These are phyloP conservation scores for human DNA, from an alignment of 2,113 vertebrate species.

Conservation along the genomic window DNA sequence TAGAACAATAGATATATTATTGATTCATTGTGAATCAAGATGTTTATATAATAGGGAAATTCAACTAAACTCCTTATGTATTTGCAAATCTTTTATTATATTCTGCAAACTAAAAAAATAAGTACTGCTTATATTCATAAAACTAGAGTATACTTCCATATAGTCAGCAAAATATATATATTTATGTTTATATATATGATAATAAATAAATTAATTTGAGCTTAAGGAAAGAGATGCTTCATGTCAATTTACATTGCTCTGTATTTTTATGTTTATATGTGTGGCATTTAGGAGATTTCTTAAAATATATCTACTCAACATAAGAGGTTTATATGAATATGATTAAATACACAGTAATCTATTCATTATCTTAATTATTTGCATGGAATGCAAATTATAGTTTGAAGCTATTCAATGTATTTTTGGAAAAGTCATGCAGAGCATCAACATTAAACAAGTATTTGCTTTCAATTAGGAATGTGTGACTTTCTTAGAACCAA, in stretches of 20 bases:
- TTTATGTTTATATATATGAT: neutral
- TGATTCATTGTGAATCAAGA: neutral
- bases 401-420: slow-evolving; percentile 74
- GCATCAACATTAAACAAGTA: slow-evolving; percentile 76
- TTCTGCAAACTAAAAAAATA: slow-evolving; percentile 4
- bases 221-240: slow-evolving; percentile 50
- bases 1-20: neutral
- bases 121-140: neutral
- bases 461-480: slow-evolving; percentile 77
- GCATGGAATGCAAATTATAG: slow-evolving; percentile 68
- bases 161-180: neutral
- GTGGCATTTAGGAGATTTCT: slow-evolving; percentile 69
- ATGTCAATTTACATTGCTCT: slow-evolving; percentile 34
- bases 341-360: slow-evolving; percentile 72
- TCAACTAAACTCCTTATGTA: neutral
- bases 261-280: slow-evolving; percentile 72
- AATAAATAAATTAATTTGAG: slow-evolving; percentile 53
- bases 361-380: slow-evolving; percentile 80
- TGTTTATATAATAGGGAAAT: slow-evolving; percentile 39
- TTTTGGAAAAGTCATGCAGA: slow-evolving; percentile 74
- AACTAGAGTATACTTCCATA: neutral
- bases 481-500: slow-evolving; percentile 65
- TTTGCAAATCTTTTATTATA: neutral
- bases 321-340: slow-evolving; percentile 71
- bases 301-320: slow-evolving; percentile 65